phyloP scores from a whole-genome alignment of 2,113 vertebrate genomes.

The Eublepharis macularius region DNA sequence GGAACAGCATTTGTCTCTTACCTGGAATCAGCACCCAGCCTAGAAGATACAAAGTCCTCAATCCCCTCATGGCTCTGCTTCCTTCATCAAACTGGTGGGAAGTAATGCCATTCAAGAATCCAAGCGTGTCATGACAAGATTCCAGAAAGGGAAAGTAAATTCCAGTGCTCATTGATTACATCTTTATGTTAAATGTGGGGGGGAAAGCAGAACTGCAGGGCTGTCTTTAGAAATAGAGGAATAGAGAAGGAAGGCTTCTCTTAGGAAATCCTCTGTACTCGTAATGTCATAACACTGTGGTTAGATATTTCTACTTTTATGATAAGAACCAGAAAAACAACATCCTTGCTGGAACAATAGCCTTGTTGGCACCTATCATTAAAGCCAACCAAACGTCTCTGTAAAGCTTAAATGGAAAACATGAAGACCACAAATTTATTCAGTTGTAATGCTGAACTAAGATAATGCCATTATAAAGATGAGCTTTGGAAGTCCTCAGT shows the following conservation, averaged over 20 bases:
- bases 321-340: not conserved
- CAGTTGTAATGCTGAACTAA: not conserved
- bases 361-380: too few relatives aligned
- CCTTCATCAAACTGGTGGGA: not conserved
- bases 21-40: slow-evolving; percentile 33
- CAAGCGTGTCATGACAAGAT: not conserved
- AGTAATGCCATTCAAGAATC: not conserved
- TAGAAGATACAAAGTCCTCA: slow-evolving; percentile 21
- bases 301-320: not conserved
- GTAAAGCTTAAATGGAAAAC: not conserved
- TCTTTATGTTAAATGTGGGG: not conserved
- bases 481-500: too few relatives aligned
- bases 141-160: not conserved
- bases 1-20: not conserved
- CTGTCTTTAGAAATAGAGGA: not conserved
- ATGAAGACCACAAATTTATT: not conserved
- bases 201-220: not conserved
- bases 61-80: slow-evolving; percentile 20
- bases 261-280: too few relatives aligned
- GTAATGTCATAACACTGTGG: not conserved
- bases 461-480: too few relatives aligned
- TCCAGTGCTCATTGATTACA: too few relatives aligned
- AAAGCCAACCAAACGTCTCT: not conserved
- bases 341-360: not conserved
- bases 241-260: not conserved